Evolutionary conservation across 2,888 invertebrate genomes (phyloP), one percentile per base, ranked within the genome.

Genomic region (Lasioglossum morio): DNA sequence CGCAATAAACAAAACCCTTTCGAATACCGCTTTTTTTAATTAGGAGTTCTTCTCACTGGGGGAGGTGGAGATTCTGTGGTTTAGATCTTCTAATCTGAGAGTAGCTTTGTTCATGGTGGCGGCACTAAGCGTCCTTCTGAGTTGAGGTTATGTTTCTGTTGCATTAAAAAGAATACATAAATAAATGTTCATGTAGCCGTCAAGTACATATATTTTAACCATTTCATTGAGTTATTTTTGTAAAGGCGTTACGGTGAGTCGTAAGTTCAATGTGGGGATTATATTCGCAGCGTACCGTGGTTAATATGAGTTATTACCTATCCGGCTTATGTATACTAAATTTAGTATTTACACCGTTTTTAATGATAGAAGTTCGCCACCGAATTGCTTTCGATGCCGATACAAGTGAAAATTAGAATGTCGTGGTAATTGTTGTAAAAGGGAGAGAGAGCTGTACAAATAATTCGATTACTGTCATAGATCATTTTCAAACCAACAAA

Each of bases 161-260:
- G 75, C 70, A 66, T 77, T 79, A 72, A 48, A 83, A 73, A 30
- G 85, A 72, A 72, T 73, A 89, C 70, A 81, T 77, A 89, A 89
- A 86, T 89, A 87, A 87, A 87, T 74, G 86, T 90, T 89, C 78
- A 87, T 91, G 91, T 91, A 88, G 86, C 66, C 85, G 85, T 72
- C 72, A 87, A 90, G 53, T 63, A 72, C 16, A 82, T 79, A 76
- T 79, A 81, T 75, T 80, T 81, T 86, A 78, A 72, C 77, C 43
- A 60, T 82, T 84, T 89, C 79, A 82, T 86, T 89, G 73, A 82
- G 84, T 89, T 85, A 84, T 89, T 90, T 89, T 89, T 84, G 72
- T 90, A 89, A 69, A 43, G 43, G 80, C 77, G 48, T 77, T 69
- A 86, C 79, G 87, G 90, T 90, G 72, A 90, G 88, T 88, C 23